Evolutionary conservation across 35 echinoderm and acorn worm genomes (phyloP), one percentile per base, ranked within the genome.

Genomic region (Heliocidaris tuberculata): DNA sequence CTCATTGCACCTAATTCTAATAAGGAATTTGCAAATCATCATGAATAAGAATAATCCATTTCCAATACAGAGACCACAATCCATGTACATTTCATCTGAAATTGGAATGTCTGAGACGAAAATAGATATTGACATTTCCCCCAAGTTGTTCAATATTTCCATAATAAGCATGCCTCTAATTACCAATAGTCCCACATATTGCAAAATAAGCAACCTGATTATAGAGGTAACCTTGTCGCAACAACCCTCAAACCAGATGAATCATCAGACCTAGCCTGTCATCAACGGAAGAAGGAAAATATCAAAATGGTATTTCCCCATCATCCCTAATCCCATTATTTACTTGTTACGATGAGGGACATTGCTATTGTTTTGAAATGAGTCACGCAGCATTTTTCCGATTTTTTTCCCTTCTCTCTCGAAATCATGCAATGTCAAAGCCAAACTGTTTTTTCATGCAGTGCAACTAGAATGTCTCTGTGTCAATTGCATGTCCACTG

Each of bases 181-280:
- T 78, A 78, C 65, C 21, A 27, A n/a, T 5, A 78, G 65, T 78
- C 65, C 65, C 21, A 78, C 21, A n/a, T 78, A 78, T 78, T 78
- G 65, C 0, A 78, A 78, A 78, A 78, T 78, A 24, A 78, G 65
- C 65, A 8, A 78, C 19, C 65, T 78, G 65, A 78, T 78, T 78
- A 78, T 19, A 78, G 2, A 78, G 65, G 65, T 78, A 78, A 78
- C 65, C 65, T 78, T 78, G 65, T 78, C 19, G 19, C 27, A 78
- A 78, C 65, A 78, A 78, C 65, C 65, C 65, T 78, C 65, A 78
- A 78, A 78, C 65, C 65, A 78, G 65, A 78, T 78, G 65, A 78
- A 78, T 78, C 65, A 78, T 78, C 65, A n/a, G 27, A 78, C 65
- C 65, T n/a, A 78, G 65, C 7, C 65, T n/a, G 65, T 78, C 65